Percentiles rank a stretch among this genome's conserved stretches.
phyloP scores from a whole-genome alignment of 2,888 invertebrate genomes.

The Lottia gigantea region DNA sequence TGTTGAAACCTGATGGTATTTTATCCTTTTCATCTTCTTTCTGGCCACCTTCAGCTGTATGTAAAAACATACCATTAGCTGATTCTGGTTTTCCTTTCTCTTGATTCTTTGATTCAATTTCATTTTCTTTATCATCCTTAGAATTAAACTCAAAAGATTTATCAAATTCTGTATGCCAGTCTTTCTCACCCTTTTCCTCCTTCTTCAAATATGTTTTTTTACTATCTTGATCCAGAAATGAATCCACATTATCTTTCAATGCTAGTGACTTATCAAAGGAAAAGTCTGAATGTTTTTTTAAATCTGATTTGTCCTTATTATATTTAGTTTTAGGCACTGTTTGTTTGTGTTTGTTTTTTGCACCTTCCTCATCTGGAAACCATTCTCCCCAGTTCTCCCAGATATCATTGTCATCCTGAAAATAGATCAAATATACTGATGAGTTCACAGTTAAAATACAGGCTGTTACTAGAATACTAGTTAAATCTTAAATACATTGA shows the following conservation, averaged over 20 bases:
- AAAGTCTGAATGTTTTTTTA: conserved; percentile 3
- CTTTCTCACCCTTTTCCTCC: conserved; percentile 9
- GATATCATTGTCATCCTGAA: too few species aligned
- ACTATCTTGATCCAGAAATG: background rate
- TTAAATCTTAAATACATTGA: too few species aligned
- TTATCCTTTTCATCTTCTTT: conserved; percentile 5
- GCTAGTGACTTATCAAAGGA: conserved; percentile 4
- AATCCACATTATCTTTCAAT: background rate
- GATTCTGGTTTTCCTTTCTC: conserved; percentile 11
- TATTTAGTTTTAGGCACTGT: background rate
- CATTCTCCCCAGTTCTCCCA: background rate
- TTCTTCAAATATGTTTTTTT: conserved; percentile 1
- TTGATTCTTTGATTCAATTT: conserved; percentile 1
- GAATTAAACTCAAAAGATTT: conserved; percentile 20
- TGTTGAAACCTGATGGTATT: conserved; percentile 2
- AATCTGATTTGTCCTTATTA: background rate
- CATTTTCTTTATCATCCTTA: background rate
- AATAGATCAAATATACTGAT: too few species aligned
- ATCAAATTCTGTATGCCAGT: conserved; percentile 24
- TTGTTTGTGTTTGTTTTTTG: background rate
- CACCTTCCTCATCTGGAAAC: background rate
- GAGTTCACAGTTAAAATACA: too few species aligned
- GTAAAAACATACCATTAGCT: conserved; percentile 9
- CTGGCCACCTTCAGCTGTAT: conserved; percentile 7
- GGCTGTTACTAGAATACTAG: too few species aligned